Evolutionary conservation across 2,113 vertebrate species (phyloP), one percentile per base, ranked within the genome.

Genomic region (Scolopax mira): DNA sequence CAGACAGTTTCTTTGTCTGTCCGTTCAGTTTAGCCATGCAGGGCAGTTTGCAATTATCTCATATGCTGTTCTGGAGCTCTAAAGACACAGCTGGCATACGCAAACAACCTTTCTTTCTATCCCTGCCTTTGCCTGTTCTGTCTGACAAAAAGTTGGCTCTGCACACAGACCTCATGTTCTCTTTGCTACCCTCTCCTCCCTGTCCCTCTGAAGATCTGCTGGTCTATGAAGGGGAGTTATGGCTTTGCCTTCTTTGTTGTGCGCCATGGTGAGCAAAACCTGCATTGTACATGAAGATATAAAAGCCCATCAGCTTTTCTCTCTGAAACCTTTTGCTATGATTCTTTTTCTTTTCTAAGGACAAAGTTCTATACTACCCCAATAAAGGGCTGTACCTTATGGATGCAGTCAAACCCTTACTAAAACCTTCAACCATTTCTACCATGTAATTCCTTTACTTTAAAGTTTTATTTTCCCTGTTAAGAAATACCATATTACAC

Each of bases 31-130:
- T 90, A 88, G 48, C 54, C 52, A 62, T 30, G 52, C 55, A 65
- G 44, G 35, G n/a, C 42, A 70, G 75, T 65, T 67, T 80, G 62
- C 77, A 85, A 49, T 92, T 85, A 95, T 74, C 84, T 93, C 75
- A 86, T 93, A 49, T 41, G 79, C 55, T 87, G n/a, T 85, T 93
- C 55, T 95, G 82, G 41, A 82, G 42, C 61, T 67, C 81, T 90
- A 60, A 90, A 79, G 42, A 28, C 84, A 75, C 70, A 57, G 80
- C 85, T 89, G 79, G 60, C 4, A 4, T 78, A 52, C 3, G 5
- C 48, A 93, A 91, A 52, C 39, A 89, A 69, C 58, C 35, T 79
- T 90, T 79, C 44, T 57, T 87, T 94, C 73, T 71, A 27, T 67
- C 74, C 7, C 18, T 85, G 49, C 23, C 58, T 75, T 89, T 0